Evolutionary conservation across 2,888 invertebrate species (phyloP).

Genomic region (Hydropsyche betteni): DNA sequence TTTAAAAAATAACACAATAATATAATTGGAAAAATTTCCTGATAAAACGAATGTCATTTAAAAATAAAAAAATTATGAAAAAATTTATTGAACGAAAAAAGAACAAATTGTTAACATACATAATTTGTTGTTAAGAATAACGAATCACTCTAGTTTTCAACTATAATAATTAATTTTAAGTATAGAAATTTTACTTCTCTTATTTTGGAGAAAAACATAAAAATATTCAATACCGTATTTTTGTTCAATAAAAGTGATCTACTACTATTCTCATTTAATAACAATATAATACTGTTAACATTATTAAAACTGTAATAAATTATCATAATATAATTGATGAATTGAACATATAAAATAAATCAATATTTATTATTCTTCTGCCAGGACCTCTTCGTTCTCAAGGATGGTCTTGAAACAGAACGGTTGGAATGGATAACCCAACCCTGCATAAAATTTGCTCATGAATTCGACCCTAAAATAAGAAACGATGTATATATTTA

Average conservation of each 20-base stretch:
- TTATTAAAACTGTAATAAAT: slow-evolving; percentile 1
- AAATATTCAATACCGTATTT: neutral
- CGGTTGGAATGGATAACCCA: slow-evolving; percentile 84
- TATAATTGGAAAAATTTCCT: no score
- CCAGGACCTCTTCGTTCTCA: slow-evolving; percentile 66
- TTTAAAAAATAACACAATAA: no score
- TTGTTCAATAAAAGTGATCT: neutral
- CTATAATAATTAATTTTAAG: no score
- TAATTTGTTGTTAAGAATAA: no score
- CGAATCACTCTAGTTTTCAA: no score
- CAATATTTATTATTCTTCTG: slow-evolving; percentile 55
- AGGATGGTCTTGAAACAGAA: slow-evolving; percentile 85
- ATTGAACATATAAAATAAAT: neutral
- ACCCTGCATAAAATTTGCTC: slow-evolving; percentile 90
- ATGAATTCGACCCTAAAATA: slow-evolving; percentile 90
- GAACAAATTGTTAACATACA: no score
- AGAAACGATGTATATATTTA: neutral
- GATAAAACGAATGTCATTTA: no score
- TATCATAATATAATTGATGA: neutral
- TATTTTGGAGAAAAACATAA: no score
- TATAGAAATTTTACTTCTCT: no score
- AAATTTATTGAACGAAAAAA: no score
- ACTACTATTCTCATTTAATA: neutral
- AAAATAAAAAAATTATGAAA: no score
- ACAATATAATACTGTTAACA: slow-evolving; percentile 10